Evolutionary conservation across 2,797 vertebrate genomes (phyloP), one percentile per base, ranked within the genome.

Genomic region (Antrozous pallidus): DNA sequence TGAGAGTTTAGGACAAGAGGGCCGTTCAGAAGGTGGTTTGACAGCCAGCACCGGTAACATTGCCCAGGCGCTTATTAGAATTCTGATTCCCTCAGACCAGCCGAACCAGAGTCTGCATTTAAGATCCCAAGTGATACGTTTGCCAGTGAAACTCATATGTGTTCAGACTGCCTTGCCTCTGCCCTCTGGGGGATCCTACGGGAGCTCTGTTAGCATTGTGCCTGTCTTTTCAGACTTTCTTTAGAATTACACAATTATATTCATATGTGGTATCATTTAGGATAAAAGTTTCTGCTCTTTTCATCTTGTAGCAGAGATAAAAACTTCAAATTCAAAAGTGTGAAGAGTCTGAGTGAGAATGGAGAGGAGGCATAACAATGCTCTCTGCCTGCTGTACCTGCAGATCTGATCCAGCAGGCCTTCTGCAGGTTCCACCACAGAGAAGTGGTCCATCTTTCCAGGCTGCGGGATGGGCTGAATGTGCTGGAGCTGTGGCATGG

Each of bases 401-500:
- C 90, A 99, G 99, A 91, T 22, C 96, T 99, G 22, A 98, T 99
- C 0, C 81, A 97, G 49, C 97, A 40, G 28, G 99, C 99, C 31
- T 98, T 99, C 96, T 97, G 97, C 75, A 98, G 98, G 71, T 99
- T 99, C 98, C 98, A 98, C 0, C 98, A 99, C 94, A 97, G 98
- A 12, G 98, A 99, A 0, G 96, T 98, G 0, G 96, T 99, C 78
- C 98, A 95, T 54, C 63, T 99, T 0, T 97, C 98, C 84, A 97
- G 80, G 73, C 94, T 99, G 95, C 98, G 97, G 91, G 97, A 98
- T 0, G 98, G 98, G 14, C 97, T 99, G 93, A 98, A 98, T 0
- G 47, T 99, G 90, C 92, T 99, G 97, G 99, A 99, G 97, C 98
- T 99, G 70, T 99, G 99, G 98, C 99, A 99, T 0, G 99, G 99